Base-by-base conservation (phyloP, 1,140 invertebrate species). In the silkworm (Bombyx mori) region DNA sequence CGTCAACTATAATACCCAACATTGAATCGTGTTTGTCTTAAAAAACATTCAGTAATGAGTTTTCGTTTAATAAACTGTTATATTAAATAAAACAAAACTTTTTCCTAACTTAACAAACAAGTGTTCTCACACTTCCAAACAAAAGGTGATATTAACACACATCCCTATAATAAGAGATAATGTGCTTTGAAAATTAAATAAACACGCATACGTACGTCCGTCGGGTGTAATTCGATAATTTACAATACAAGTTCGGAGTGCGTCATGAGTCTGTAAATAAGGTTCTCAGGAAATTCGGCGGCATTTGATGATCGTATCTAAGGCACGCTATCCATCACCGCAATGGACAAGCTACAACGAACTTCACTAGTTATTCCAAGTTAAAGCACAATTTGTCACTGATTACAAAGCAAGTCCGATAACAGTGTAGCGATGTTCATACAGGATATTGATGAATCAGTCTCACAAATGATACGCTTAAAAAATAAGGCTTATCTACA, bases 191-290 rank as follows among this genome's bases (percentile, higher is more conserved):
- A 79, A 79, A 82, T 77, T 82, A 79, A 79, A 83, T 79, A 81
- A 83, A 79, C 80, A 83, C 73, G 77, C 77, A 76, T 71, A 69
- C 66, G 26, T 35, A 35, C 26, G 4, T 35, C 67, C 61, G 60
- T 68, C 69, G 62, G 58, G 73, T 74, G 73, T 81, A 75, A 81
- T 75, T 78, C 71, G 71, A 81, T 73, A 81, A 80, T 81, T 78
- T 77, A 75, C 48, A 50, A 50, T 50, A 47, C 9, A 75, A 80
- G 61, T 67, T 61, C 55, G 64, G 67, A 66, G 57, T 54, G 60
- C 65, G 66, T 65, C 73, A 69, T 69, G 62, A 62, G 69, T 69
- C 72, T 68, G 69, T 76, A 65, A 77, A 79, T 70, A 73, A 79
- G 68, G 69, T 74, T 77, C 73, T 79, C 75, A 72, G 66, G 71